Percentiles rank a stretch among this genome's conserved stretches.
Evolutionary conservation across 2,113 vertebrate species (phyloP).

Genomic region (Psammodynastes pulverulentus): DNA sequence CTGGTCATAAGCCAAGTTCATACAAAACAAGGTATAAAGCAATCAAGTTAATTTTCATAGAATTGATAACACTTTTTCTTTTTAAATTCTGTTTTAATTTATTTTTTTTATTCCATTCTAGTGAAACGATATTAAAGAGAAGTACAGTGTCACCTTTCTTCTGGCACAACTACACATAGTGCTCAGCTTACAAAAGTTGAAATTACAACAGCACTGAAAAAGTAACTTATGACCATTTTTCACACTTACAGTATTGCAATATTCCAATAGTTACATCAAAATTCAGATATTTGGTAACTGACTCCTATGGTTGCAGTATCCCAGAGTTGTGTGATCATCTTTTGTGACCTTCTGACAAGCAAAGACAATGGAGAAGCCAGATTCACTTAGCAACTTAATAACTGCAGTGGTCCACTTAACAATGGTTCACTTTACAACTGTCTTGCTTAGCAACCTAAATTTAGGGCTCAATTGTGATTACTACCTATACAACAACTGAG

Average conservation of each 20-base stretch:
- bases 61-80: no score
- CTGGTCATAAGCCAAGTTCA: no score
- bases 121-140: not conserved
- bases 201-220: not conserved
- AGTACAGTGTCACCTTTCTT: not conserved
- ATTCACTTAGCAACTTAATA: no score
- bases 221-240: not conserved
- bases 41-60: no score
- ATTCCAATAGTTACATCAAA: not conserved
- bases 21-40: no score
- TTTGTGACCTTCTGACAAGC: not conserved
- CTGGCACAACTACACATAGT: not conserved
- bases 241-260: not conserved
- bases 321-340: not conserved
- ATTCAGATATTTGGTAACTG: not conserved
- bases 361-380: not conserved
- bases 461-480: not conserved
- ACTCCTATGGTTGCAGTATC: not conserved
- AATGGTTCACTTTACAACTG: not conserved
- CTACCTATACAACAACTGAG: not conserved
- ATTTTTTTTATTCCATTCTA: not conserved
- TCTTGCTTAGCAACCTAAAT: not conserved
- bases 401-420: no score
- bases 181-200: not conserved
- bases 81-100: not conserved